Conservation (phyloP, 2,888 invertebrate species). For the Agrotis segetum region DNA sequence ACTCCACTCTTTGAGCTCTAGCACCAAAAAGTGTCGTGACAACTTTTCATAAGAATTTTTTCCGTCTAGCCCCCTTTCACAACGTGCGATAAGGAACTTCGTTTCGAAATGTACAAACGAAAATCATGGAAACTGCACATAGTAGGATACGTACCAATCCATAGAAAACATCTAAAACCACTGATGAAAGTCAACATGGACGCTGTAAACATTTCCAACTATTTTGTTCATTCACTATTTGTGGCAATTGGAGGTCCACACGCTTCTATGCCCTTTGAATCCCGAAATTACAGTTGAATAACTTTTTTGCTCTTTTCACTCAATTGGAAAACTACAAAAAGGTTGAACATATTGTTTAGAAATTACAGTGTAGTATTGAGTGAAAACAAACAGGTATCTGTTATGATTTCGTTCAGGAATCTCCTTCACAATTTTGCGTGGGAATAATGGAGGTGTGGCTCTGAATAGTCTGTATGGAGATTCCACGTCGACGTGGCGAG, state of each 20-base stretch:
- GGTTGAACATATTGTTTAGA: not conserved
- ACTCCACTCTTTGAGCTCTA: no score
- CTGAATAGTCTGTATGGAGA: slow-evolving; percentile 8
- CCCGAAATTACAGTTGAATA: slow-evolving; percentile 43
- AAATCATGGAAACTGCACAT: slow-evolving; percentile 11
- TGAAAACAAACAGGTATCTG: not conserved
- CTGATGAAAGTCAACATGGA: slow-evolving; percentile 5
- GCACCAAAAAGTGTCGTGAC: no score
- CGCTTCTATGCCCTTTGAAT: slow-evolving; percentile 37
- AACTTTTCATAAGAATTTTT: no score
- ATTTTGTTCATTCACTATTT: slow-evolving; percentile 11
- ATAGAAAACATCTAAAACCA: slow-evolving; percentile 2
- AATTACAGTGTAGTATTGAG: not conserved
- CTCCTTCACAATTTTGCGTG: slow-evolving; percentile 1
- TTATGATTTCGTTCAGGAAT: slow-evolving; percentile 8
- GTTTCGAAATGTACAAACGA: not conserved
- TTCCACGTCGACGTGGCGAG: slow-evolving; percentile 6
- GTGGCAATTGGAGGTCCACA: slow-evolving; percentile 9
- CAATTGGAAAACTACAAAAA: slow-evolving; percentile 28
- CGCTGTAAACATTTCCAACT: not conserved
- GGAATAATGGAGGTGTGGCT: slow-evolving; percentile 15
- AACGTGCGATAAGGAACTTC: no score
- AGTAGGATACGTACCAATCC: not conserved
- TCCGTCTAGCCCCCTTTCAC: no score
- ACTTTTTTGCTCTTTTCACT: slow-evolving; percentile 26